Conservation (phyloP, 1,140 invertebrate genomes). For the Frieseomelitta varia region DNA sequence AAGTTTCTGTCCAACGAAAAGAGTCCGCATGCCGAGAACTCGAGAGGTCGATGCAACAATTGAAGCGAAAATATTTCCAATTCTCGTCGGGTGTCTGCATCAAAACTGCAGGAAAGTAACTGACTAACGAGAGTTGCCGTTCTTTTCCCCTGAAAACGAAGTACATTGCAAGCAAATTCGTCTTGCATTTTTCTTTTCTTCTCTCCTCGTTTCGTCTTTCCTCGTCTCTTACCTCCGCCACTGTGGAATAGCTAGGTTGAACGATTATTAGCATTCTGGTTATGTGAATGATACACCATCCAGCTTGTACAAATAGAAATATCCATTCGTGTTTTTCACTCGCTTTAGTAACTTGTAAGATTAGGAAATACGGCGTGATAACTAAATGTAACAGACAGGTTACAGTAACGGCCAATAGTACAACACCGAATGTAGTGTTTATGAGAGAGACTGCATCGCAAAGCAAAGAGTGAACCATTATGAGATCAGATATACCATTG, state of each 20-base stretch:
- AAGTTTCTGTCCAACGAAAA: slow-evolving; percentile 85
- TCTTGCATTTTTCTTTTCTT: not conserved
- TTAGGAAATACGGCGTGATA: slow-evolving; percentile 88
- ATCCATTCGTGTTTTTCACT: slow-evolving; percentile 76
- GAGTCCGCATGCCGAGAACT: slow-evolving; percentile 86
- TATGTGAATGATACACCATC: slow-evolving; percentile 86
- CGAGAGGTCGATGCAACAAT: slow-evolving; percentile 84
- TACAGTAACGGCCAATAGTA: slow-evolving; percentile 84
- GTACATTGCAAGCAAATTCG: not conserved
- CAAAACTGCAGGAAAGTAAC: slow-evolving; percentile 70
- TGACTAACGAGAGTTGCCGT: slow-evolving; percentile 75
- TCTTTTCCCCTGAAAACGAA: slow-evolving; percentile 64
- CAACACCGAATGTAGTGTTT: slow-evolving; percentile 83
- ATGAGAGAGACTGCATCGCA: slow-evolving; percentile 73
- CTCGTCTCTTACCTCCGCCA: slow-evolving; percentile 79
- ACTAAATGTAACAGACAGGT: slow-evolving; percentile 87
- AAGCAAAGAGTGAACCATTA: slow-evolving; percentile 73
- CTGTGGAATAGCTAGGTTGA: slow-evolving; percentile 85
- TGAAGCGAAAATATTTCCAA: slow-evolving; percentile 87
- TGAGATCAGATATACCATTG: slow-evolving; percentile 69
- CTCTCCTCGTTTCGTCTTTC: not conserved
- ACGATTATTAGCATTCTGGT: slow-evolving; percentile 85
- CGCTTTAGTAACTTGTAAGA: slow-evolving; percentile 84
- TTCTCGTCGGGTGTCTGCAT: slow-evolving; percentile 74
- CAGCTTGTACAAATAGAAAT: slow-evolving; percentile 82